Conservation (phyloP, 37 sponge, comb jelly and placozoan species). For the Aplysina aerophoba region DNA sequence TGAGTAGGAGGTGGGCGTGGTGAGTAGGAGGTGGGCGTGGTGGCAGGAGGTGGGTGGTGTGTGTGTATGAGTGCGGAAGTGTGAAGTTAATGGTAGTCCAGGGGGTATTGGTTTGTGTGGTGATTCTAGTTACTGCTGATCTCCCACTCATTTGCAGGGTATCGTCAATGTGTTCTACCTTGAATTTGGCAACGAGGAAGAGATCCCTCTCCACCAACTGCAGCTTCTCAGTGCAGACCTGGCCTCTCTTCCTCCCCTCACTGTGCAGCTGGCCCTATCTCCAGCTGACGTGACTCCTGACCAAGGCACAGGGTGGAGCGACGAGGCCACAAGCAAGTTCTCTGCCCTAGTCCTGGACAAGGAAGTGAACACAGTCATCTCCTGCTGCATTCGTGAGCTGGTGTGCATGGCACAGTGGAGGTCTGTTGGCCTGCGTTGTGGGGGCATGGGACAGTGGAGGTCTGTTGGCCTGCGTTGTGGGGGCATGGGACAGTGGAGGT, state of each 20-base stretch:
- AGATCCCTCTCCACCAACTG: not conserved
- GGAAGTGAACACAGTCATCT: not conserved
- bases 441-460: too few relatives aligned
- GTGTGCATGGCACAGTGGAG: too few relatives aligned
- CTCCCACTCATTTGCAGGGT: not conserved
- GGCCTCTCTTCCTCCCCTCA: not conserved
- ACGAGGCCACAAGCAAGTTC: not conserved
- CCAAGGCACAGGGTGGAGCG: not conserved
- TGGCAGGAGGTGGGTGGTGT: not conserved
- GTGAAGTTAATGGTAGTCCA: not conserved
- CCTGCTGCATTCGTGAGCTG: not conserved
- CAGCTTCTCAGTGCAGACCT: not conserved
- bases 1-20: too few relatives aligned
- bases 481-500: too few relatives aligned
- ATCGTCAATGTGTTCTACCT: not conserved
- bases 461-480: too few relatives aligned
- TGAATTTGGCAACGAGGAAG: conserved; percentile 28
- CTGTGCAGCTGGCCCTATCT: conserved; percentile 10
- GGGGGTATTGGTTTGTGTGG: not conserved
- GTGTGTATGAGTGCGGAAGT: not conserved
- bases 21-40: not conserved
- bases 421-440: too few relatives aligned
- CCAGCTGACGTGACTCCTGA: not conserved
- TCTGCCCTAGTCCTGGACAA: not conserved
- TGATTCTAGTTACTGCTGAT: not conserved